Conservation (phyloP, 2,113 vertebrate species). For the Silurus asotus region DNA sequence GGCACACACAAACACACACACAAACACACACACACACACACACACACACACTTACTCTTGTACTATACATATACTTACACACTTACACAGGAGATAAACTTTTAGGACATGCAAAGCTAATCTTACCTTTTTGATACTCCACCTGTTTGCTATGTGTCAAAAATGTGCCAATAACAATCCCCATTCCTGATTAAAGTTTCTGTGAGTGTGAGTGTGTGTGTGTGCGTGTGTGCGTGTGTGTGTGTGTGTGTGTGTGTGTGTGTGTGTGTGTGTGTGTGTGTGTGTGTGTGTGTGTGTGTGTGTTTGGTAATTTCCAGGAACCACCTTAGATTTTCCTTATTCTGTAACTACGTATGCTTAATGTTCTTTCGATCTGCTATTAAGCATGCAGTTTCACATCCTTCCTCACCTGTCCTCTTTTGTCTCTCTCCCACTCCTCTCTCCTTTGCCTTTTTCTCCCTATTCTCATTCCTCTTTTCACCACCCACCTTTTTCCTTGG, state of each 20-base stretch:
- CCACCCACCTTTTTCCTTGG: slow-evolving; percentile 40
- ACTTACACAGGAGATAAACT: neutral
- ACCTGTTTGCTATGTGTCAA: slow-evolving; percentile 73
- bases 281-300: slow-evolving; percentile 30
- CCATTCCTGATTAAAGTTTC: slow-evolving; percentile 68
- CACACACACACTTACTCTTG: neutral
- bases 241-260: slow-evolving; percentile 15
- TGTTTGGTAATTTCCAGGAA: neutral
- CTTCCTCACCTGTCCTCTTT: slow-evolving; percentile 29
- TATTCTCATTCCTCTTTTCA: slow-evolving; percentile 37
- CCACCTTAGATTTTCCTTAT: slow-evolving; percentile 22
- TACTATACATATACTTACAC: neutral
- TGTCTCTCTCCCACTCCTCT: slow-evolving; percentile 15
- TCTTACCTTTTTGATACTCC: slow-evolving; percentile 74
- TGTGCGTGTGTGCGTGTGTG: neutral
- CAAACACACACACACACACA: neutral
- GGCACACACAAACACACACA: neutral
- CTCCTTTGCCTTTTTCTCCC: slow-evolving; percentile 31
- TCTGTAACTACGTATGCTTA: neutral
- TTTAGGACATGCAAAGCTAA: neutral
- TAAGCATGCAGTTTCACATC: slow-evolving; percentile 17
- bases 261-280: no score
- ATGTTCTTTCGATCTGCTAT: slow-evolving; percentile 20
- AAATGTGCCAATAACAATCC: slow-evolving; percentile 75
- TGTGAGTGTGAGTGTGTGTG: neutral